Evolutionary conservation across 2,113 vertebrate species (phyloP).

Genomic region (Uropsilus gracilis): DNA sequence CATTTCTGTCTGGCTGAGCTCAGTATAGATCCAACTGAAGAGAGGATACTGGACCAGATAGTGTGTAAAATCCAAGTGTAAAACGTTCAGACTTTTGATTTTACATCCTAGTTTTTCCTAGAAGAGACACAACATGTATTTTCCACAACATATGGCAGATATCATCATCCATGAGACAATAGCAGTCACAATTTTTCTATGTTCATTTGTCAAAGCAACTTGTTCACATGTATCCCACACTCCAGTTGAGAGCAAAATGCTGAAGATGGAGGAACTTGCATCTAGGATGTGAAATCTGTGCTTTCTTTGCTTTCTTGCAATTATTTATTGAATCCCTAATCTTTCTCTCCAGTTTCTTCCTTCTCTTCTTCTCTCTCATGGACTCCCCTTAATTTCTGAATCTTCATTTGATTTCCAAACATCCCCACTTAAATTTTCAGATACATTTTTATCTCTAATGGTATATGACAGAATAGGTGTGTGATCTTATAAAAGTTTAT

Average conservation of each 20-base stretch:
- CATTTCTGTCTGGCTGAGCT: background rate
- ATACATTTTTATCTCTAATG: background rate
- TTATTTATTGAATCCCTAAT: background rate
- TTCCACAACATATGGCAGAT: background rate
- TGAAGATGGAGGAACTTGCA: background rate
- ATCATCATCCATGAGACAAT: too few species aligned
- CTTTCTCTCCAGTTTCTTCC: background rate
- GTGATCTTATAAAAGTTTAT: conserved; percentile 2
- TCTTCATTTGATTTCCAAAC: background rate
- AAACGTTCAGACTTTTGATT: background rate
- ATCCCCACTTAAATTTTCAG: background rate
- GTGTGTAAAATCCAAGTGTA: background rate
- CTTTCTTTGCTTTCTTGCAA: background rate
- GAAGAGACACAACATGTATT: background rate
- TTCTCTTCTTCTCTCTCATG: background rate
- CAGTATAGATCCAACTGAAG: background rate
- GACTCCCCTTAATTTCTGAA: background rate
- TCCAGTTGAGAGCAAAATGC: background rate
- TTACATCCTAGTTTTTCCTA: background rate
- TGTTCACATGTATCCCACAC: background rate
- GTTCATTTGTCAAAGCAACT: background rate
- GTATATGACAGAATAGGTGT: background rate
- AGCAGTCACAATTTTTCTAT: background rate
- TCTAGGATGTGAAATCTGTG: background rate
- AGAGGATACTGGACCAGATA: background rate